Evolutionary conservation across 2,797 vertebrate species (phyloP), one percentile per base, ranked within the genome.

Genomic region (Eulemur mongoz): DNA sequence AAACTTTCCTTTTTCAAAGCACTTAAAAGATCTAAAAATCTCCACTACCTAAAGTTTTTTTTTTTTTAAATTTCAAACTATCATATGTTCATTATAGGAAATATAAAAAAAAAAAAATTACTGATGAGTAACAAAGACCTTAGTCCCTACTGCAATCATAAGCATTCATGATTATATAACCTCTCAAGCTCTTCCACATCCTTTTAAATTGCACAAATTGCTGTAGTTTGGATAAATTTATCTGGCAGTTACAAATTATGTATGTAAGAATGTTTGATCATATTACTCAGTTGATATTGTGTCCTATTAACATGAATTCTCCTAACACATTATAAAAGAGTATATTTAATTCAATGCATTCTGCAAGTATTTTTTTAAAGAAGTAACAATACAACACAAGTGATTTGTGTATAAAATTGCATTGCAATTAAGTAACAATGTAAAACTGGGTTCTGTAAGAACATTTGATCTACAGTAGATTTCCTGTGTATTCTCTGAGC

Each of bases 261-360:
- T 95, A 89, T 30, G 65, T 88, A 93, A 94, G 11, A 94, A 17
- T 25, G 27, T 80, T 94, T 93, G 81, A 75, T 94, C 69, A 90
- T 85, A 91, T 52, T 45, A 84, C 30, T 69, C 82, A 90, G 93
- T 97, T 97, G 18, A 45, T 87, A 67, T 45, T 82, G 2, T 92
- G 50, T 57, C 13, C 35, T 85, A 85, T 95, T 98, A 93, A 1
- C 32, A 88, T 61, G 90, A 89, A 73, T 97, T 97, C 81, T 54
- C 18, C 23, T 89, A 96, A 95, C 22, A 85, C 82, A 13, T 72
- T 86, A 43, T 80, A 40, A 96, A 89, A 94, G 43, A 0, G 38
- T 89, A 1, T 72, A 95, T 97, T 95, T 96, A 95, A 96, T 96
- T 96, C 67, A 69, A 59, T 83, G 23, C 35, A 92, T 97, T 75